Evolutionary conservation across 2,888 invertebrate species (phyloP).

Genomic region (Diplazon laetatorius): DNA sequence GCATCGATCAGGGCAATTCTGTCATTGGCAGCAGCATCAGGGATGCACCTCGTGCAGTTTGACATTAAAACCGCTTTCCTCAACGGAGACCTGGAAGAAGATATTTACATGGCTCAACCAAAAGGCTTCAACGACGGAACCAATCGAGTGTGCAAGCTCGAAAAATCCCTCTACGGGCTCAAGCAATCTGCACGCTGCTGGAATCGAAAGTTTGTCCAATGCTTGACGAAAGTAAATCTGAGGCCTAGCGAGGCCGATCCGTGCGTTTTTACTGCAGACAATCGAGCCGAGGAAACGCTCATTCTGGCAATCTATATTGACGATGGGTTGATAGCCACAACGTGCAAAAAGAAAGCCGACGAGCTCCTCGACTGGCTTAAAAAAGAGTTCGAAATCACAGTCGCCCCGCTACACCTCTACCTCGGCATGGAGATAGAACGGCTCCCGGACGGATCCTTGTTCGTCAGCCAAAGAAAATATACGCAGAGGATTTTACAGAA

Average conservation of each 20-base stretch:
- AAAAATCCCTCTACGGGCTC: conserved; percentile 27
- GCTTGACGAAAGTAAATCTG: conserved; percentile 60
- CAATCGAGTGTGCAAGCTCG: conserved; percentile 16
- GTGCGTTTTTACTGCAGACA: conserved; percentile 69
- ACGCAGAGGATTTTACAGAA: conserved; percentile 41
- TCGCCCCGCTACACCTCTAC: conserved; percentile 49
- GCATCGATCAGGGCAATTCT: conserved; percentile 66
- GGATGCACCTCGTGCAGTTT: conserved; percentile 71
- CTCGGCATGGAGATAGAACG: conserved; percentile 67
- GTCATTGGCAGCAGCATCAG: conserved; percentile 64
- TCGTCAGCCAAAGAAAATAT: conserved; percentile 53
- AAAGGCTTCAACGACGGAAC: conserved; percentile 32
- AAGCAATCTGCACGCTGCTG: conserved; percentile 46
- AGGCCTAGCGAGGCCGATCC: conserved; percentile 70
- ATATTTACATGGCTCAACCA: conserved; percentile 32
- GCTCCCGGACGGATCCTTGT: conserved; percentile 43
- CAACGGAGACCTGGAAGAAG: conserved; percentile 69
- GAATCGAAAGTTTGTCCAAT: conserved; percentile 36
- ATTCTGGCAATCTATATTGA: conserved; percentile 74
- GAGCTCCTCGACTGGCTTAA: conserved; percentile 55
- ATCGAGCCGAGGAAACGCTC: conserved; percentile 50
- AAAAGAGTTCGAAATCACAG: conserved; percentile 54
- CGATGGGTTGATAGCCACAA: conserved; percentile 71
- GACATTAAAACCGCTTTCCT: conserved; percentile 75
- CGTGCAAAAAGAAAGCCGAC: conserved; percentile 47